Conservation (phyloP, 2,113 vertebrate genomes). For the Athene noctua region DNA sequence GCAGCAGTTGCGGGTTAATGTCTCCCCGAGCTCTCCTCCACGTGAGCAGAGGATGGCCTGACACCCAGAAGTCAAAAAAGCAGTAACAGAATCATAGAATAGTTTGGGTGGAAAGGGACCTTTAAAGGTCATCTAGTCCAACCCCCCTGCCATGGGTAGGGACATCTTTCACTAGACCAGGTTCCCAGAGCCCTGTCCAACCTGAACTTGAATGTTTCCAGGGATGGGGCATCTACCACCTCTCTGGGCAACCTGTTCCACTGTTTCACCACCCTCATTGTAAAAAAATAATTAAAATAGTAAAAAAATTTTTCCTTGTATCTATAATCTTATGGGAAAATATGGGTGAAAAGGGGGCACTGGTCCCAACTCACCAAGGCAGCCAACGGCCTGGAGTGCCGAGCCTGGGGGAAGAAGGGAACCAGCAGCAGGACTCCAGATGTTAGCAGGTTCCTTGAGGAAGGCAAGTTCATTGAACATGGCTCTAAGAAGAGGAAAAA, state of each 20-base stretch:
- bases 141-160: not conserved
- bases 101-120: not conserved
- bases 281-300: not conserved
- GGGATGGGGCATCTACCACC: not conserved
- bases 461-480: rapidly evolving
- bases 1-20: not conserved
- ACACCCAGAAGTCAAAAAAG: not conserved
- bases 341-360: not conserved
- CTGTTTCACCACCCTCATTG: not conserved
- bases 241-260: not conserved
- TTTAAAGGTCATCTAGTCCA: not conserved
- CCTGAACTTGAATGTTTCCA: not conserved
- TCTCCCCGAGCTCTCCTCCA: not conserved
- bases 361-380: not conserved
- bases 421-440: not conserved
- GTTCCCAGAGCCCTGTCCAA: not conserved
- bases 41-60: rapidly evolving
- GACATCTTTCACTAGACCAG: not conserved
- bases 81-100: not conserved
- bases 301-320: not conserved
- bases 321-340: not conserved
- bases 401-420: not conserved
- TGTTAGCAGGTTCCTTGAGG: not conserved
- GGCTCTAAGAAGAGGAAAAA: not conserved
- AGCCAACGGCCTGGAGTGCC: not conserved